Percentiles rank a stretch among this genome's conserved stretches.
Evolutionary conservation across 2,888 invertebrate genomes (phyloP).

Genomic region (Cephus pulcher): DNA sequence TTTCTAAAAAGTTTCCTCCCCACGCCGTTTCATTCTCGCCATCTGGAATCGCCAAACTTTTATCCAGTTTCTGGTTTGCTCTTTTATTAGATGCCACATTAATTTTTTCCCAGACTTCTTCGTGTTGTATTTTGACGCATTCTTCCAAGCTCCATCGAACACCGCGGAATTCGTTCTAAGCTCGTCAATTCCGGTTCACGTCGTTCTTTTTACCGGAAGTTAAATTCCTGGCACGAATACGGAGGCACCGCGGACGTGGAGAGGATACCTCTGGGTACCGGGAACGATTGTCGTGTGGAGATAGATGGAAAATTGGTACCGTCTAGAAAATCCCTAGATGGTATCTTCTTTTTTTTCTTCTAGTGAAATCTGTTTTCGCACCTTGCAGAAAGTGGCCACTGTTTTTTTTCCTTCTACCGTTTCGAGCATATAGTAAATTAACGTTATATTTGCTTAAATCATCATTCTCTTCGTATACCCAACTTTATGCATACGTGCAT

Average conservation of each 20-base stretch:
- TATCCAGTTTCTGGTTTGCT: neutral
- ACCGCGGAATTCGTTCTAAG: neutral
- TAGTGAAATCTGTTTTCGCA: neutral
- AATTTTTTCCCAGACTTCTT: neutral
- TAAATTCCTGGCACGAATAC: no score
- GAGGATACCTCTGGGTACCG: neutral
- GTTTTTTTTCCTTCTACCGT: neutral
- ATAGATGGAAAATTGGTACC: neutral
- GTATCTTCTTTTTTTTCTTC: neutral
- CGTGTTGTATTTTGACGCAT: neutral
- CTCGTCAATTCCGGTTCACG: neutral
- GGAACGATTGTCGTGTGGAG: neutral
- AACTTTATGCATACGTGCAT: neutral
- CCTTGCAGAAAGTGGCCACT: neutral
- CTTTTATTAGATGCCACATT: neutral
- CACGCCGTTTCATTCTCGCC: neutral
- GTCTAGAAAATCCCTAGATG: neutral
- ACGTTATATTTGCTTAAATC: neutral
- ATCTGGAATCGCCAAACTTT: neutral
- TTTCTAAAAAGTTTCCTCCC: neutral
- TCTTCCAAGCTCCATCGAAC: neutral
- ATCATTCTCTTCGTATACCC: neutral
- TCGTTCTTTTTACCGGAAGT: neutral
- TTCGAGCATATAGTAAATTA: neutral
- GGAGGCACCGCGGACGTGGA: neutral